These are phyloP conservation scores for Cistogaster globosa DNA, from an alignment of 2,888 invertebrate genomes.

Conservation along the genomic window DNA sequence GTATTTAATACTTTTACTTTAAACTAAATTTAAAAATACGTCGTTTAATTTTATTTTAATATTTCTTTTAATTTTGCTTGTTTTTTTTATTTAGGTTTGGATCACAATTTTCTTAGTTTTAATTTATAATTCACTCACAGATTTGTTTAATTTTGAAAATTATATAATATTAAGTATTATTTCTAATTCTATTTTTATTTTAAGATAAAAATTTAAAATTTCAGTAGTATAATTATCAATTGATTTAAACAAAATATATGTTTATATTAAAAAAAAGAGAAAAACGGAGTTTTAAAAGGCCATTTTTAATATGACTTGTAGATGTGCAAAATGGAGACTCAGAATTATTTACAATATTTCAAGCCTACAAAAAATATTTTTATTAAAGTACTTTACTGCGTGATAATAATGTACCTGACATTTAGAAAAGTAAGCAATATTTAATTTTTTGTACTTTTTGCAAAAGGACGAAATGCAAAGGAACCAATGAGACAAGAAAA, in stretches of 20 bases:
- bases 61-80: conserved; percentile 22
- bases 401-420: too few species aligned
- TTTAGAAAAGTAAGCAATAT: too few species aligned
- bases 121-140: conserved; percentile 71
- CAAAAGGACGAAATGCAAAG: too few species aligned
- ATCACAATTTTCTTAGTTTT: conserved; percentile 67
- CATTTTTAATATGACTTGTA: background rate
- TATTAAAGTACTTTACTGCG: too few species aligned
- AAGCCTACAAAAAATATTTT: too few species aligned
- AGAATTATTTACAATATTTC: too few species aligned
- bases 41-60: conserved; percentile 24
- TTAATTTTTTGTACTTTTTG: too few species aligned
- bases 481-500: too few species aligned
- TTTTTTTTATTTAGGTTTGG: conserved; percentile 43
- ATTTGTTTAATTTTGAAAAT: conserved; percentile 54
- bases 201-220: background rate
- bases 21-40: conserved; percentile 50
- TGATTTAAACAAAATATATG: background rate
- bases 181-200: conserved; percentile 12
- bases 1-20: conserved; percentile 57
- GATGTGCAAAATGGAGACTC: too few species aligned
- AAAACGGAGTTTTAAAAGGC: background rate
- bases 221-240: background rate
- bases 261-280: background rate
- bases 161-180: conserved; percentile 2